Conservation (phyloP, 2,888 invertebrate genomes). For the Eulithis testata region DNA sequence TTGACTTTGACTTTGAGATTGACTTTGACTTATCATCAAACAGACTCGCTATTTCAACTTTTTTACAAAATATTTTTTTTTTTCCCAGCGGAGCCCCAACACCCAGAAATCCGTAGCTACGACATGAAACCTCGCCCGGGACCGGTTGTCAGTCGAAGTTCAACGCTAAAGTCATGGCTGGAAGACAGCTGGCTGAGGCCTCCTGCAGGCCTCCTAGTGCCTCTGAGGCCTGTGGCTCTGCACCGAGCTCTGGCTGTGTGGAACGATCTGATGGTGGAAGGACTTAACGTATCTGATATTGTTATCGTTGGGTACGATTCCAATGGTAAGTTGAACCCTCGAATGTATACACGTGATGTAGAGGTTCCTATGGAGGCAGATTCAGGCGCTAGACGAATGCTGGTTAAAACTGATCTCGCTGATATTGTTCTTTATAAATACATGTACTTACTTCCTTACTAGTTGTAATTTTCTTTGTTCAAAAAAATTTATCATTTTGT, state of each 20-base stretch:
- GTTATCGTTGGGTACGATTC: conserved; percentile 77
- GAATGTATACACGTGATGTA: too few species aligned
- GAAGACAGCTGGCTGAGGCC: conserved; percentile 77
- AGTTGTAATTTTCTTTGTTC: too few species aligned
- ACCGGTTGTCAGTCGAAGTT: conserved; percentile 55
- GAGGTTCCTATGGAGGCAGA: too few species aligned
- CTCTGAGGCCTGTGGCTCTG: conserved; percentile 68
- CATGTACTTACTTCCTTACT: too few species aligned
- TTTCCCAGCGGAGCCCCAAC: conserved; percentile 55
- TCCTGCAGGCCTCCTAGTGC: conserved; percentile 76
- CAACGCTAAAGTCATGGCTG: conserved; percentile 70
- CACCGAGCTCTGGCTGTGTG: conserved; percentile 72
- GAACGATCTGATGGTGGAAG: conserved; percentile 66
- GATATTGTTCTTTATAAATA: too few species aligned
- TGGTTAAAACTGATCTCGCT: too few species aligned
- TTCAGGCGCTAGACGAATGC: too few species aligned
- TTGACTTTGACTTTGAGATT: too few species aligned
- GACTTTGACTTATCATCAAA: too few species aligned
- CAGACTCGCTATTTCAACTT: too few species aligned
- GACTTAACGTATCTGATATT: conserved; percentile 69
- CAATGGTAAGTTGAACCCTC: conserved; percentile 61
- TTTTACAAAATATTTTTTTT: neutral
- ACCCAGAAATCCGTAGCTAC: conserved; percentile 51
- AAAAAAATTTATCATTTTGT: neutral
- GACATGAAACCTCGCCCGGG: conserved; percentile 50